Base-by-base conservation (phyloP, 2,888 invertebrate species). In the Ennomos quercinarius region DNA sequence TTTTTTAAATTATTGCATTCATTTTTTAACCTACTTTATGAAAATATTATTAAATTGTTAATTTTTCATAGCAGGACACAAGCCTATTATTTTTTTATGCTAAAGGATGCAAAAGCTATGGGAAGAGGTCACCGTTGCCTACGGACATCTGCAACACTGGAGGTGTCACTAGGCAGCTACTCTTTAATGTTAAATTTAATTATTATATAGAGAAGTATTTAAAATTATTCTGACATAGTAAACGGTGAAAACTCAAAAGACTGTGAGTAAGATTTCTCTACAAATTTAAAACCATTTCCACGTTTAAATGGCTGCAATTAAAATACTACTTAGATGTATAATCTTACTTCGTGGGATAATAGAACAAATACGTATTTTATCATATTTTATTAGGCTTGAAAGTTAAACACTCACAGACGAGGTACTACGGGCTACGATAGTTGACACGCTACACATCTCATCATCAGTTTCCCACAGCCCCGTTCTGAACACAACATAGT, bases 401-500 rank as follows among this genome's bases (percentile, higher is more conserved):
- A 60, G 62, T 60, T 65, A 71, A 64, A 65, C 61, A 67, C 64
- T 62, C 50, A 52, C 68, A 66, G 71, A 66, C 79, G 77, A 79
- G 76, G 75, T 63, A 10, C 27, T 27, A 27, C 27, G 27, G 27
- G 36, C 38, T 27, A 53, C 48, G 44, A 53, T 58, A 66, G 63
- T 53, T 44, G 50, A 37, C 60, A 54, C 57, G 66, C 70, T 76
- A 76, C 73, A 71, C 72, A 72, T 67, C 60, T 68, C 59, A 38
- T 68, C 59, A 38, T 66, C 68, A 73, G 70, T 70, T 80, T 81
- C 82, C 72, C 81, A 83, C 80, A 81, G 76, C 73, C 78, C 41
- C 36, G 35, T 47, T 49, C 46, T 39, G 46, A 52, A 50, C 35
- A 50, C 40, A 38, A 54, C 42, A 43, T 27, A 6, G 27, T 45